A percentile compares a stretch with the other conserved stretches of the same genome.
Conservation (phyloP, 2,888 invertebrate species). For the Drosophila greeni region DNA sequence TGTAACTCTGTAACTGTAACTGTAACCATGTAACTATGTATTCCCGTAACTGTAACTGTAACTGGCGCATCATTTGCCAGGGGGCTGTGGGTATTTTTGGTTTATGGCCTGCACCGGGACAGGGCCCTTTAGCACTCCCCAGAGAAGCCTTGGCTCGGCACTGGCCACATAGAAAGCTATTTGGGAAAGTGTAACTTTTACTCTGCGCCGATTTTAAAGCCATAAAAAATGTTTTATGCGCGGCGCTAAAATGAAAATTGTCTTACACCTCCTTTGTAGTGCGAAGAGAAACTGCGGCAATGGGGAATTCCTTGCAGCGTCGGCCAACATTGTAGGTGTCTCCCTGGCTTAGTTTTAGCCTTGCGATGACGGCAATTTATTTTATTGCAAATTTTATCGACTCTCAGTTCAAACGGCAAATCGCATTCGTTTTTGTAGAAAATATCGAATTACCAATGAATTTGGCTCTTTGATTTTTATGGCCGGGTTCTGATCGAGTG, state of each 20-base stretch:
- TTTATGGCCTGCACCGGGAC: slow-evolving; percentile 55
- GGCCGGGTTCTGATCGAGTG: slow-evolving; percentile 31
- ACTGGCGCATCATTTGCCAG: slow-evolving; percentile 42
- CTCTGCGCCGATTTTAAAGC: slow-evolving; percentile 67
- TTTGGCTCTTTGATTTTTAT: slow-evolving; percentile 55
- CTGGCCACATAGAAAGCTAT: slow-evolving; percentile 48
- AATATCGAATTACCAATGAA: slow-evolving; percentile 69
- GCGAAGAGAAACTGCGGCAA: slow-evolving; percentile 3
- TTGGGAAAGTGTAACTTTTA: slow-evolving; percentile 73
- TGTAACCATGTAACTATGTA: slow-evolving; percentile 27
- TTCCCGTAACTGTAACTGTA: slow-evolving; percentile 43
- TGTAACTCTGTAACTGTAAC: slow-evolving; percentile 36
- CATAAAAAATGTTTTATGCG: slow-evolving; percentile 74
- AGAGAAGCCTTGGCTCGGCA: slow-evolving; percentile 24
- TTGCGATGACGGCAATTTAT: slow-evolving; percentile 66
- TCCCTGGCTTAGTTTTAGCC: slow-evolving; percentile 33
- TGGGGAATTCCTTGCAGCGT: slow-evolving; percentile 13
- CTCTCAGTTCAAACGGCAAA: slow-evolving; percentile 48
- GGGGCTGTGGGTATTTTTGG: slow-evolving; percentile 29
- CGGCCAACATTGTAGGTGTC: slow-evolving; percentile 43
- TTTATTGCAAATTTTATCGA: slow-evolving; percentile 72
- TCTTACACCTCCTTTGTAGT: slow-evolving; percentile 55
- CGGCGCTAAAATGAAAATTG: slow-evolving; percentile 65
- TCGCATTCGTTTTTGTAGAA: slow-evolving; percentile 49
- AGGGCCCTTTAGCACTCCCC: slow-evolving; percentile 61